phyloP scores from a whole-genome alignment of 2,797 vertebrate species.

The Dromococcyx pavoninus region DNA sequence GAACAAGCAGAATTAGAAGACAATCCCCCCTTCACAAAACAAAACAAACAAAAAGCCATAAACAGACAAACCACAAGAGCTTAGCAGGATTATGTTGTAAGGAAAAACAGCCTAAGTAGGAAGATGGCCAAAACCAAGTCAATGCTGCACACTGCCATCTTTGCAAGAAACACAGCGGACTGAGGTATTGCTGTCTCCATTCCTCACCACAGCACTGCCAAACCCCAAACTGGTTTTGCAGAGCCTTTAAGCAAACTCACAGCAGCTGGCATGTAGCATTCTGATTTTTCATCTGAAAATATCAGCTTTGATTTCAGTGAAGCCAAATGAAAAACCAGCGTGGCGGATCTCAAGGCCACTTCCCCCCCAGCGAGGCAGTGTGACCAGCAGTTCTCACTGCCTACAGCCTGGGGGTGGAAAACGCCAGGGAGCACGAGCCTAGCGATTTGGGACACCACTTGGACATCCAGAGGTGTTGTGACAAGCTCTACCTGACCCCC shows the following conservation, averaged over 20 bases:
- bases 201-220: not conserved
- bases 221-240: not conserved
- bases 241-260: not conserved
- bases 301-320: not conserved
- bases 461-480: not conserved
- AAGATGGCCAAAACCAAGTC: not conserved
- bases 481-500: not conserved
- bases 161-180: not conserved
- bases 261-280: not conserved
- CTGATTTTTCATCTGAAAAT: not conserved
- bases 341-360: not conserved
- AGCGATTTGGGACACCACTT: not conserved
- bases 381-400: not conserved
- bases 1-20: not conserved
- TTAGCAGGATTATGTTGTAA: not conserved
- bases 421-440: not conserved
- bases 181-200: no score
- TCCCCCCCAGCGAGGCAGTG: not conserved
- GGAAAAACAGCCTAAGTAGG: rapidly evolving
- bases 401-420: rapidly evolving
- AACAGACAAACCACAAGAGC: not conserved
- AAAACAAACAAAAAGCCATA: not conserved
- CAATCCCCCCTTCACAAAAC: not conserved
- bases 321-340: rapidly evolving
- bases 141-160: not conserved